These are phyloP conservation scores for Lampris incognitus DNA, from an alignment of 2,113 vertebrate genomes.

Conservation along the genomic window DNA sequence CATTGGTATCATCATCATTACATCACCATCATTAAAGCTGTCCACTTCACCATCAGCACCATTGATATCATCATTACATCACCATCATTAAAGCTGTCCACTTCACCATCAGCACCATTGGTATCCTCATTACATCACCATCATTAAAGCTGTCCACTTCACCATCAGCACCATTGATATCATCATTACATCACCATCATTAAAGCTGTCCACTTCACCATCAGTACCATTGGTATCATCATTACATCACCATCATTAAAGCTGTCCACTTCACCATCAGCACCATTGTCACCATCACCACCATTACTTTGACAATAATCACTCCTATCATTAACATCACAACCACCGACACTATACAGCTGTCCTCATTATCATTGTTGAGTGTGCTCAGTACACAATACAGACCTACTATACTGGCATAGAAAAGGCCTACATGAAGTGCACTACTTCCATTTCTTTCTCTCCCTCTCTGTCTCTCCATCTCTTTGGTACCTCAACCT, in stretches of 20 bases:
- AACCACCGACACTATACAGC: conserved; percentile 30
- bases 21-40: neutral
- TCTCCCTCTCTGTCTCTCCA: neutral
- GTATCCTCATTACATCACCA: too few species aligned
- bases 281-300: neutral
- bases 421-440: too few species aligned
- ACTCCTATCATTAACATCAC: conserved; percentile 4
- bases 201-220: too few species aligned
- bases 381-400: too few species aligned
- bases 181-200: too few species aligned
- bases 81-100: conserved; percentile 29
- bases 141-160: too few species aligned
- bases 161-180: too few species aligned
- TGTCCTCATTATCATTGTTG: conserved; percentile 41
- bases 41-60: neutral
- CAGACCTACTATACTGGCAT: too few species aligned
- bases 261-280: neutral
- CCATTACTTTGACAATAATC: neutral
- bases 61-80: conserved; percentile 5
- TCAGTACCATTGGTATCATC: too few species aligned
- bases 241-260: neutral
- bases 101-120: too few species aligned
- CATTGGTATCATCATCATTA: neutral
- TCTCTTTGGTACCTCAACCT: too few species aligned
- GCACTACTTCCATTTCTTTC: too few species aligned